Base-by-base conservation (phyloP, 2,113 vertebrate species). In the Centropristis striata region DNA sequence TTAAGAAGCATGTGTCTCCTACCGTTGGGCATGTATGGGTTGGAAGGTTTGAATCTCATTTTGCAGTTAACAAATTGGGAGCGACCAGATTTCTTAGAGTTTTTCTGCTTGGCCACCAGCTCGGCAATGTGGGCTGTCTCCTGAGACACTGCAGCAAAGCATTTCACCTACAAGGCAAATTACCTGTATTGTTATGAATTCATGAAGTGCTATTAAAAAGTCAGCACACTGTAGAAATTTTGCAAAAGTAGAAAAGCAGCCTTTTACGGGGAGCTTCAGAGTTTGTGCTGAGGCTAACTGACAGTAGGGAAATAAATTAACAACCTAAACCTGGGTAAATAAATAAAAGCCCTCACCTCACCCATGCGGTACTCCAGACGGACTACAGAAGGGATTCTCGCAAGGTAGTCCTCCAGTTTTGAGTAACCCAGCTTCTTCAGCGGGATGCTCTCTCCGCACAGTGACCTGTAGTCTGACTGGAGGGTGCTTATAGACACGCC, bases 371-470 rank as follows among this genome's bases (percentile, higher is more conserved):
- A 64, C 39, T 96, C 95, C 75, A 98, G 72, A 80, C 87, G 95
- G 65, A 97, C 97, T 41, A 97, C 97, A 14, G 94, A 94, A 5
- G 98, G 96, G 71, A 98, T 90, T 80, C 95, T 97, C 58, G 74
- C 76, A 71, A 99, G 92, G 60, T 96, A 98, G 44, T 90, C 67
- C 83, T 98, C 96, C 74, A 99, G 91, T 0, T 88, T 95, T 5
- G 84, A 81, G 87, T 93, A 94, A 20, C 97, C 97, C 46, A 98
- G 92, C 46, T 95, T 92, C 47, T 86, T 92, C 86, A 96, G 93
- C 2, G 96, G 97, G 86, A 98, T 98, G 80, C 70, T 86, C 74
- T 99, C 97, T 4, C 96, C 97, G 0, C 97, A 98, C 55, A 99
- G 86, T 1, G 94, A 94, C 25, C 72, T 93, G 91, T 96, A 99